Conservation (phyloP, 1,140 invertebrate genomes). For the Heliconius congener region DNA sequence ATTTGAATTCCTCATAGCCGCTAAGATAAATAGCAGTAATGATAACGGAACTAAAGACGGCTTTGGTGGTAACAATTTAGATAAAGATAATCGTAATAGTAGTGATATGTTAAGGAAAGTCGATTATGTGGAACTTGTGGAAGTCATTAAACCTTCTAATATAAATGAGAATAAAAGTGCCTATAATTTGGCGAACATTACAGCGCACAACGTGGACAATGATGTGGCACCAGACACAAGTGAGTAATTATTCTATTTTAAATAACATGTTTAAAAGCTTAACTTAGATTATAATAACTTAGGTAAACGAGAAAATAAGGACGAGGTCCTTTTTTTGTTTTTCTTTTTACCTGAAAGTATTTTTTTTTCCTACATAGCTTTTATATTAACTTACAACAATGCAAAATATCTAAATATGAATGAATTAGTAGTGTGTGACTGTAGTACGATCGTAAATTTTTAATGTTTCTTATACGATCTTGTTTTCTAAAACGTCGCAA, state of each 20-base stretch:
- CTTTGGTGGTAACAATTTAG: slow-evolving; percentile 55
- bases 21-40: slow-evolving; percentile 59
- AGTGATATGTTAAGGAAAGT: slow-evolving; percentile 67
- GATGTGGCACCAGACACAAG: slow-evolving; percentile 75
- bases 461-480: too few relatives aligned
- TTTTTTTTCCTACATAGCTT: too few relatives aligned
- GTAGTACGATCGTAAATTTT: too few relatives aligned
- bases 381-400: too few relatives aligned
- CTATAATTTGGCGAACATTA: slow-evolving; percentile 64
- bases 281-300: background rate
- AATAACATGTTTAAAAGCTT: background rate
- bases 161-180: slow-evolving; percentile 68
- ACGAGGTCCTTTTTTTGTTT: background rate
- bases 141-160: slow-evolving; percentile 57
- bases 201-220: slow-evolving; percentile 74
- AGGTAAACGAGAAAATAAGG: background rate
- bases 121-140: slow-evolving; percentile 74
- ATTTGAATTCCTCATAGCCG: slow-evolving; percentile 70
- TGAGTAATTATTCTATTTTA: slow-evolving; percentile 52
- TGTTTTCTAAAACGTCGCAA: too few relatives aligned
- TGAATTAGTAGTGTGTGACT: too few relatives aligned
- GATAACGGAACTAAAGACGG: slow-evolving; percentile 47
- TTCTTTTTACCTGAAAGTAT: background rate
- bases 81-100: slow-evolving; percentile 53
- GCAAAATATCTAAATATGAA: too few relatives aligned